Evolutionary conservation across 2,888 invertebrate species (phyloP).

Genomic region (Macropis europaea): DNA sequence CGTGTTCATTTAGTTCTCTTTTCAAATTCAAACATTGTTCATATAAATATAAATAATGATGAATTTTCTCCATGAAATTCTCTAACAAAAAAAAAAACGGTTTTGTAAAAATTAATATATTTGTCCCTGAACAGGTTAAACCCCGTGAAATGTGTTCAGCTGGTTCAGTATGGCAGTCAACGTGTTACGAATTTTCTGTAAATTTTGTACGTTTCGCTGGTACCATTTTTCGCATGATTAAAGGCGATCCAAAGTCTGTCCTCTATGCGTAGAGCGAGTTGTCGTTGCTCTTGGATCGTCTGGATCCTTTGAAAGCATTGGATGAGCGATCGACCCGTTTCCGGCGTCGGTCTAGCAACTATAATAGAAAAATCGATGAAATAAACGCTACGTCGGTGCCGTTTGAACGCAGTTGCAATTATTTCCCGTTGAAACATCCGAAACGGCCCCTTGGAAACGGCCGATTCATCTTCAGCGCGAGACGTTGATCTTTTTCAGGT

Average conservation of each 20-base stretch:
- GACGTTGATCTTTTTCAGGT: not conserved
- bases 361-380: conserved; percentile 2
- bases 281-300: not conserved
- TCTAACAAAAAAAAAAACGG: too few species aligned
- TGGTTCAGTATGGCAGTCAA: too few species aligned
- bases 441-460: not conserved
- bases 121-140: too few species aligned
- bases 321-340: not conserved
- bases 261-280: not conserved
- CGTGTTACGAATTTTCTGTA: not conserved
- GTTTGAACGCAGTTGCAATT: conserved; percentile 2
- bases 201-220: not conserved
- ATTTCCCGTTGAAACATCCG: not conserved
- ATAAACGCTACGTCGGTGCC: conserved; percentile 14
- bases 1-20: too few species aligned
- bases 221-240: not conserved
- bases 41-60: too few species aligned
- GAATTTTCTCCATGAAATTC: too few species aligned
- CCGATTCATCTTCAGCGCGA: not conserved
- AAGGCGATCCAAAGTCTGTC: not conserved
- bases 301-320: not conserved
- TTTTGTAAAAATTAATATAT: too few species aligned
- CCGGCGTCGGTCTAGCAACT: conserved; percentile 5
- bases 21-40: too few species aligned
- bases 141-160: too few species aligned